Percentiles rank a stretch among this genome's conserved stretches.
These are phyloP conservation scores for Ivindomyrus marchei DNA, from an alignment of 2,113 vertebrate species.

Conservation along the genomic window DNA sequence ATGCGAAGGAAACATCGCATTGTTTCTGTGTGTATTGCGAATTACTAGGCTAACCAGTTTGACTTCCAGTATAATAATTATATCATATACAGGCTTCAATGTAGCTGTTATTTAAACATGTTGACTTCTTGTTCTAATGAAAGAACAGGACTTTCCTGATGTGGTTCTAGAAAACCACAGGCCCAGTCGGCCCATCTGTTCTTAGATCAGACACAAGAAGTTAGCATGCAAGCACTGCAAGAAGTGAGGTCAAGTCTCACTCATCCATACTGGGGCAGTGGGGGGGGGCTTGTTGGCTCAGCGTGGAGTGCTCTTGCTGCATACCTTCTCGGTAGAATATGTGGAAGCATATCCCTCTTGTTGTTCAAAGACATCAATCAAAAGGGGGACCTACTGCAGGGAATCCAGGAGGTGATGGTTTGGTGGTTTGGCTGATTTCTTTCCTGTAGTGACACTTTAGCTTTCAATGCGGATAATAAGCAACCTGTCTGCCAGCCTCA, in stretches of 20 bases:
- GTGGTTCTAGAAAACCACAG: not conserved
- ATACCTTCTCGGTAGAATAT: not conserved
- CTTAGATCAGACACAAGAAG: not conserved
- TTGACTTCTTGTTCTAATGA: not conserved
- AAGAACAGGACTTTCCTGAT: not conserved
- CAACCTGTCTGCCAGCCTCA: not conserved
- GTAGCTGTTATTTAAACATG: not conserved
- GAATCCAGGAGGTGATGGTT: not conserved
- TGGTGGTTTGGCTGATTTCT: not conserved
- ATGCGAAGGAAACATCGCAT: not conserved
- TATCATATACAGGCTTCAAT: not conserved
- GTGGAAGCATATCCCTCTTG: not conserved
- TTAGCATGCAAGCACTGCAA: not conserved
- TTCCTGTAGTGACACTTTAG: not conserved
- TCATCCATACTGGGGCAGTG: not conserved
- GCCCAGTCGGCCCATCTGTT: not conserved
- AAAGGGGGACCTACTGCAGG: not conserved
- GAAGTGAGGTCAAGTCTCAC: not conserved
- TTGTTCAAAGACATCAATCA: not conserved
- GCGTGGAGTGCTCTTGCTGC: not conserved
- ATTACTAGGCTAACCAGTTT: not conserved
- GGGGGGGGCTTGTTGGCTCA: not conserved
- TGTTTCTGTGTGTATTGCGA: not conserved
- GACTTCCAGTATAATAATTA: not conserved
- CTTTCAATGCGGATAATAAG: not conserved